Evolutionary conservation across 2,888 invertebrate species (phyloP), one percentile per base, ranked within the genome.

Genomic region (Eupeodes latifasciatus): DNA sequence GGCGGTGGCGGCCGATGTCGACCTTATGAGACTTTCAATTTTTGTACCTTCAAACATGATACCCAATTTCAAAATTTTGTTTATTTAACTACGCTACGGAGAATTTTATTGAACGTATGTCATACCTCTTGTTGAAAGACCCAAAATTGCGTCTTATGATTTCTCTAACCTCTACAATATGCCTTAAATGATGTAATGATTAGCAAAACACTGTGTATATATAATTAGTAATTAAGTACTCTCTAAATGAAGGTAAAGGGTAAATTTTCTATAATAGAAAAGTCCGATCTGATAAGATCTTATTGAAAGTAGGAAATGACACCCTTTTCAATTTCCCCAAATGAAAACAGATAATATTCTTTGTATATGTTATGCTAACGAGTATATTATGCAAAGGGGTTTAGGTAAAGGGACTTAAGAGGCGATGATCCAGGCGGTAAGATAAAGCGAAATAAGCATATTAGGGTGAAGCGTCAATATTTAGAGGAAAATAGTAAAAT

Each of bases 41-140:
- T 64, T 75, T 81, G 14, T 61, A 14, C 27, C 27, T 27, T 27
- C 27, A 14, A 59, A 44, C 51, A 53, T 34, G 19, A 19, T 40
- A 44, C 27, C 47, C 55, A 66, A 44, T 59, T 66, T 67, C 5
- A 44, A 66, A 81, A 64, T 57, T 79, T 62, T 40, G 16, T 16
- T 57, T 7, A n/a, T 57, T 57, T 12, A 57, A 12, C 19, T 2
- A 5, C 2, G 19, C 11, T 27, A 12, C 27, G 14, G 14, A 7
- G 34, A 59, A 0, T 59, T 59, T 59, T 59, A 0, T 55, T 53
- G 7, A 47, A 11, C 10, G 10, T 47, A 11, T 47, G 12, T 47
- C 47, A 11, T 19, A 19, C 11, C 0, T 34, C 12, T 57, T 2
- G 0, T 12, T 12, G 2, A 57, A 12, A 6, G 14, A 34, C 27